A percentile compares a stretch with the other conserved stretches of the same genome.
Conservation (phyloP, 2,113 vertebrate genomes). For the Rhadina sibilatrix region DNA sequence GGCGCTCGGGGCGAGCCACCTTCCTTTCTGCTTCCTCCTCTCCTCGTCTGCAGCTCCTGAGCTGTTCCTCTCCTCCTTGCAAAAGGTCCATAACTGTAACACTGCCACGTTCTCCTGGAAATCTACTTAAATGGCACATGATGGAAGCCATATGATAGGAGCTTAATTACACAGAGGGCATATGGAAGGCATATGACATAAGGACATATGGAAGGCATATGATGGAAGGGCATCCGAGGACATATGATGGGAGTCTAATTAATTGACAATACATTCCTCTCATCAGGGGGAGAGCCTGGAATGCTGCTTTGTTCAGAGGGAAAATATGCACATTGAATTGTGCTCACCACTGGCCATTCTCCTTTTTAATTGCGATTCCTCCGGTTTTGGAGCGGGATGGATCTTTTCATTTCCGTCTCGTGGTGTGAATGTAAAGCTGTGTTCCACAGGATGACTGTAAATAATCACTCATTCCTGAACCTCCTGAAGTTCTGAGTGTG, state of each 20-base stretch:
- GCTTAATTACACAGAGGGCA: constrained; percentile 65
- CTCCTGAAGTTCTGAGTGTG: neutral
- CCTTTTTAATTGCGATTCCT: neutral
- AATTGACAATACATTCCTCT: constrained; percentile 65
- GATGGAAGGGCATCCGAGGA: constrained; percentile 68
- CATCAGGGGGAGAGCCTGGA: constrained; percentile 58
- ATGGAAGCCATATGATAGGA: constrained; percentile 69
- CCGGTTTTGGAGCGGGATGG: neutral
- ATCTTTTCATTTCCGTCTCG: neutral
- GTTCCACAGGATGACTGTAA: neutral
- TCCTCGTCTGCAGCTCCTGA: neutral
- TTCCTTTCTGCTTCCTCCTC: neutral
- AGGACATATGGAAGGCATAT: constrained; percentile 71
- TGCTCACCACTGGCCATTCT: constrained; percentile 8
- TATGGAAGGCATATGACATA: constrained; percentile 70
- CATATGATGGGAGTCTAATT: constrained; percentile 70
- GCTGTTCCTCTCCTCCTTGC: neutral
- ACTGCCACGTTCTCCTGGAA: constrained; percentile 61
- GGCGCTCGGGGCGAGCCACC: neutral
- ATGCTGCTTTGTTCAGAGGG: constrained; percentile 58
- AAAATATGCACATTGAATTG: constrained; percentile 47
- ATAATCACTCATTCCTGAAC: neutral
- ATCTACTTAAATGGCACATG: constrained; percentile 62
- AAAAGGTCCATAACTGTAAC: constrained; percentile 51
- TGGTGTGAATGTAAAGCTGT: neutral